phyloP scores from a whole-genome alignment of 2,888 invertebrate genomes.

The Octonoba sinensis region DNA sequence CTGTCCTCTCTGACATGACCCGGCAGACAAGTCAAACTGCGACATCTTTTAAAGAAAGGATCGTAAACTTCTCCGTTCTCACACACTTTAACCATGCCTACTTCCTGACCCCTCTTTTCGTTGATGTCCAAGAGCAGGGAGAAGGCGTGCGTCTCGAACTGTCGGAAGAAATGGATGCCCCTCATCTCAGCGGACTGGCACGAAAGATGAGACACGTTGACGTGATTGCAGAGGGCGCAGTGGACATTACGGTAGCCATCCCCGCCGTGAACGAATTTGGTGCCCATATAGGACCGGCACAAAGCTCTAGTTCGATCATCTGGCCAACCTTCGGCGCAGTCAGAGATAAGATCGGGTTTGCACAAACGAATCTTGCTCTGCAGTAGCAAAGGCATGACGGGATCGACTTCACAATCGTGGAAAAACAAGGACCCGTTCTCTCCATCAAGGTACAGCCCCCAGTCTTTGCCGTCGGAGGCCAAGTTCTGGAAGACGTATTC shows the following conservation, averaged over 20 bases:
- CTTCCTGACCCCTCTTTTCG: constrained; percentile 67
- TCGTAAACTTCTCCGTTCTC: constrained; percentile 71
- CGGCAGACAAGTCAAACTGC: constrained; percentile 70
- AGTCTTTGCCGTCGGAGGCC: constrained; percentile 66
- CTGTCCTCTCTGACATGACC: constrained; percentile 68
- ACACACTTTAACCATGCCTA: constrained; percentile 67
- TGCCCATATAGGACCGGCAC: constrained; percentile 72
- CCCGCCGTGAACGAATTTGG: constrained; percentile 70
- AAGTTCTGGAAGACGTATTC: constrained; percentile 66
- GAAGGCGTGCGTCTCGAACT: constrained; percentile 71
- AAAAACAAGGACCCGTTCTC: constrained; percentile 66
- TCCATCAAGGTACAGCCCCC: constrained; percentile 52
- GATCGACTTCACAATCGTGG: constrained; percentile 71
- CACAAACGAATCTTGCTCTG: constrained; percentile 71
- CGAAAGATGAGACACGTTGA: constrained; percentile 69
- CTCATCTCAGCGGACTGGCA: constrained; percentile 66
- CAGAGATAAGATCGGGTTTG: constrained; percentile 68
- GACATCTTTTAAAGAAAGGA: constrained; percentile 72
- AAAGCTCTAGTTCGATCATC: constrained; percentile 69
- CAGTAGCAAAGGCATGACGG: constrained; percentile 70
- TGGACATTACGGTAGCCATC: constrained; percentile 72
- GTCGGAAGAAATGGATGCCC: constrained; percentile 63
- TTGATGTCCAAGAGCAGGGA: constrained; percentile 72
- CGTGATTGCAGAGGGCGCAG: constrained; percentile 73
- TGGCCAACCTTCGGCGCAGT: constrained; percentile 71